Conservation (phyloP, 2,888 invertebrate species). For the Empis stercorea region DNA sequence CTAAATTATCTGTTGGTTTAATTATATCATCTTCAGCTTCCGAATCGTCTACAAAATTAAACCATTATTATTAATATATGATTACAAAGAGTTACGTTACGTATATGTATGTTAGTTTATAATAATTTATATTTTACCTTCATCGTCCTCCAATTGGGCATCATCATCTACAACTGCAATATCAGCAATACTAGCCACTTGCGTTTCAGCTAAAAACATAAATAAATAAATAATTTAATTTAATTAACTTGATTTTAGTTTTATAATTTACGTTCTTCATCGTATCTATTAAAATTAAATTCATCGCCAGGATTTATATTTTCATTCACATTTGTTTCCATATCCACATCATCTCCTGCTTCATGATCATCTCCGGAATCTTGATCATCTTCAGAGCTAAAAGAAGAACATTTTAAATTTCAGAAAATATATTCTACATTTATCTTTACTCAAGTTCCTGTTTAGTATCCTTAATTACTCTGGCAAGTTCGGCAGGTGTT, state of each 20-base stretch:
- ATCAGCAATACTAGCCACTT: constrained; percentile 33
- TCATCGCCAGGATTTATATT: constrained; percentile 45
- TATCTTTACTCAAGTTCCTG: constrained; percentile 50
- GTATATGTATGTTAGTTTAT: too few species aligned
- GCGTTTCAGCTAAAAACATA: constrained; percentile 34
- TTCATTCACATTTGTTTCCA: constrained; percentile 26
- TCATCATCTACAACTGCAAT: constrained; percentile 29
- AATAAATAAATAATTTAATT: too few species aligned
- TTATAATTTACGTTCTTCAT: constrained; percentile 42
- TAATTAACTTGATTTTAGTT: constrained; percentile 30
- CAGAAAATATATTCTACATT: too few species aligned
- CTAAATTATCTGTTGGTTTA: constrained; percentile 75
- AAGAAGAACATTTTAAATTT: background rate
- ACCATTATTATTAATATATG: background rate
- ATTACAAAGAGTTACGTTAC: too few species aligned
- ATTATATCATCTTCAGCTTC: constrained; percentile 86
- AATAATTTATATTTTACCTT: constrained; percentile 13
- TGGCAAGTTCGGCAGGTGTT: constrained; percentile 59
- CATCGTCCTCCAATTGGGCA: constrained; percentile 29
- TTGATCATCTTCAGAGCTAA: constrained; percentile 24
- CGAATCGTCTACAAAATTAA: constrained; percentile 39
- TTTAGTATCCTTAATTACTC: constrained; percentile 62
- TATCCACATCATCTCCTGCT: constrained; percentile 19
- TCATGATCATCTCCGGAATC: constrained; percentile 32
- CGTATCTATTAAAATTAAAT: constrained; percentile 61